These are phyloP conservation scores for Patella depressa DNA, from an alignment of 2,888 invertebrate genomes.

Conservation along the genomic window DNA sequence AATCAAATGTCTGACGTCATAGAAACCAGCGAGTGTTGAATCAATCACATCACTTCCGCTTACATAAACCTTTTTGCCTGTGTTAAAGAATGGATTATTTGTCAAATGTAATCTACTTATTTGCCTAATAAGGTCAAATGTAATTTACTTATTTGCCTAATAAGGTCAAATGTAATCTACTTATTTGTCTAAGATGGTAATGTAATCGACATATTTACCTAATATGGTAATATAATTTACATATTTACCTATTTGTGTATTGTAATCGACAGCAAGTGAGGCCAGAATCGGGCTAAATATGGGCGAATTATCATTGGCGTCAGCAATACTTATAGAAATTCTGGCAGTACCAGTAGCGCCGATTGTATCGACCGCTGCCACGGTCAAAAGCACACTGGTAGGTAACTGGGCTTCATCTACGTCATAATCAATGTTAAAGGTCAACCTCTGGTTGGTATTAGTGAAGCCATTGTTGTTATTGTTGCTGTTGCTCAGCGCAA, in stretches of 20 bases:
- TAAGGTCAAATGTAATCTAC: no score
- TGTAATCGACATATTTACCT: constrained; percentile 6
- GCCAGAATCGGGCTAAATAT: constrained; percentile 13
- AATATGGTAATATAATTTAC: constrained; percentile 26
- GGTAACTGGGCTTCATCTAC: constrained; percentile 34
- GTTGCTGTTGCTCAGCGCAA: constrained; percentile 23
- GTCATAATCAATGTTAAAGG: constrained; percentile 41
- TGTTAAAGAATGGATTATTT: no score
- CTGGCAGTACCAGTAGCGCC: constrained; percentile 27
- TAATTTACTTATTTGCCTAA: no score
- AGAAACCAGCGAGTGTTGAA: no score
- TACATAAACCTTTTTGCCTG: no score
- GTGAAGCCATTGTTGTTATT: constrained; percentile 26
- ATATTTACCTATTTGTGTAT: constrained; percentile 23
- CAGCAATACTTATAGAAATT: constrained; percentile 32
- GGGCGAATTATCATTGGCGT: constrained; percentile 38
- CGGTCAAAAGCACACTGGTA: constrained; percentile 26
- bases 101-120: neutral
- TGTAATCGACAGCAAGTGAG: constrained; percentile 27
- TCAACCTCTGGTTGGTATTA: constrained; percentile 18
- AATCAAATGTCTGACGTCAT: no score
- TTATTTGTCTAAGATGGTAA: constrained; percentile 17
- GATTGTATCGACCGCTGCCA: constrained; percentile 31
- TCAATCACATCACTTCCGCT: no score
- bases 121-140: no score